phyloP scores from a whole-genome alignment of 2,797 vertebrate genomes.

The Erethizon dorsatum region DNA sequence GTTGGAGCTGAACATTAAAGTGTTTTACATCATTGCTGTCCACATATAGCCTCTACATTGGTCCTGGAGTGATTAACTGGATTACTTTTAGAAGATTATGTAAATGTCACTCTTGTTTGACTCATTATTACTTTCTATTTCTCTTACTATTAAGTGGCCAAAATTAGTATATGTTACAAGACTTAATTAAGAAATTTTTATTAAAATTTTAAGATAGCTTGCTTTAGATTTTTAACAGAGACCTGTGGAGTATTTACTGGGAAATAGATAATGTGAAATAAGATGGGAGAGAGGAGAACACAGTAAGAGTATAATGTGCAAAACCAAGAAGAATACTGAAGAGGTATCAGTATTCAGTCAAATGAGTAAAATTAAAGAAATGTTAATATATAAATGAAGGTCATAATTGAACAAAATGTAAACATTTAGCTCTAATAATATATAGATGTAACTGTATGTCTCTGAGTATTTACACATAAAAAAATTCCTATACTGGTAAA shows the following conservation, averaged over 20 bases:
- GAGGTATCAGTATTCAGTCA: background rate
- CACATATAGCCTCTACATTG: background rate
- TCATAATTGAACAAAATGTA: background rate
- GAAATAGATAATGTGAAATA: background rate
- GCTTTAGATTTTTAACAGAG: background rate
- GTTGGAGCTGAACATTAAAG: background rate
- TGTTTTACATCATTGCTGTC: background rate
- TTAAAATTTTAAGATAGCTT: background rate
- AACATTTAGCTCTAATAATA: background rate
- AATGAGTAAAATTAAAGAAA: slow-evolving; percentile 5
- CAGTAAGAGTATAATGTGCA: background rate
- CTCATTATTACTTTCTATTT: slow-evolving; percentile 11
- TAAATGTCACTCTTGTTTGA: slow-evolving; percentile 8
- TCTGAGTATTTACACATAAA: background rate
- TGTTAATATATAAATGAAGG: background rate
- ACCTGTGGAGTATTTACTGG: background rate
- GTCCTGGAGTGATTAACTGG: background rate
- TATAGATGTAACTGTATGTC: background rate
- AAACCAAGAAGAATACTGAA: background rate
- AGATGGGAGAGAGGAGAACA: background rate
- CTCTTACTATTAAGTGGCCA: background rate
- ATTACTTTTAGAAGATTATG: background rate
- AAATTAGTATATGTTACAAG: background rate
- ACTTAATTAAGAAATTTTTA: background rate
- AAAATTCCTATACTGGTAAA: background rate